Conservation (phyloP, 2,888 invertebrate genomes). For the Plagodis pulveraria region DNA sequence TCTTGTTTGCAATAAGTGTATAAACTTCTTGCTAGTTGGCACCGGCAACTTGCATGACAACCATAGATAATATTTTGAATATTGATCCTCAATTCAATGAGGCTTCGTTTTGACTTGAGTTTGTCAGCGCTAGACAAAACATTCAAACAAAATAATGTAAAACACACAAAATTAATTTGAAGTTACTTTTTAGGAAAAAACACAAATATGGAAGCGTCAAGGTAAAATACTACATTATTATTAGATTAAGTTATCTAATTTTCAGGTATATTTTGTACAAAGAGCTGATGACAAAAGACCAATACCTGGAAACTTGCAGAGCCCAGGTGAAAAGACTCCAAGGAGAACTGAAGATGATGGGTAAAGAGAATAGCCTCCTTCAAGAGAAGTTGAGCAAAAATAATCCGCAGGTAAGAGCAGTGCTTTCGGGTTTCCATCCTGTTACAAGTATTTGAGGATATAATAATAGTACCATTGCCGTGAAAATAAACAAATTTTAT, state of each 20-base stretch:
- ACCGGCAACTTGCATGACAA: slow-evolving; percentile 1
- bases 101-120: slow-evolving; percentile 5
- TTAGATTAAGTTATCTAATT: slow-evolving; percentile 48
- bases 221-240: slow-evolving; percentile 7
- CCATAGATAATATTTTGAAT: slow-evolving; percentile 18
- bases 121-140: slow-evolving; percentile 9
- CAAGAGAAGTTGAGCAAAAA: slow-evolving; percentile 79
- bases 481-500: no score
- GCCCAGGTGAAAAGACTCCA: slow-evolving; percentile 86
- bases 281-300: slow-evolving; percentile 87
- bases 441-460: no score
- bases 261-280: slow-evolving; percentile 87
- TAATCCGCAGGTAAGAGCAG: slow-evolving; percentile 60
- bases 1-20: no score
- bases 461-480: no score
- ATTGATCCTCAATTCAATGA: slow-evolving; percentile 22
- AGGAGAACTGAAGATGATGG: slow-evolving; percentile 86
- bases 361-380: slow-evolving; percentile 85
- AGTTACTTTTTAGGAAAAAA: neutral
- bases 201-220: neutral
- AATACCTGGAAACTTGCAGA: slow-evolving; percentile 86
- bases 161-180: slow-evolving; percentile 7
- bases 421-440: no score
- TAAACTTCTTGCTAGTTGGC: neutral
- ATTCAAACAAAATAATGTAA: neutral